phyloP scores from a whole-genome alignment of 2,113 vertebrate species.

The Aspiorhynchus laticeps region DNA sequence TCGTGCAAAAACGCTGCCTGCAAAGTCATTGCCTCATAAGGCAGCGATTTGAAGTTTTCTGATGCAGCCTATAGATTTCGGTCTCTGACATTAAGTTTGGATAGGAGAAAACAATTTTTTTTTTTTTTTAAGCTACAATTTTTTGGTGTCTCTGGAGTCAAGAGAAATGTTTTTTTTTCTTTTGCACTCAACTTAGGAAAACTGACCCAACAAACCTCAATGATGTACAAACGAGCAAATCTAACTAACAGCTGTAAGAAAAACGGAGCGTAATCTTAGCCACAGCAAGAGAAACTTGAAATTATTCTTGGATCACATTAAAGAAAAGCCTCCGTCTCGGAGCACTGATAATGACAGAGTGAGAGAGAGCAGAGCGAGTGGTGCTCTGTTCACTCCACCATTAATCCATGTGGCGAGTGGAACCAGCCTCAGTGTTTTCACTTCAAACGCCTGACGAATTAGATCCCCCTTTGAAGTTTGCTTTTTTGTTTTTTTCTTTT shows the following conservation, averaged over 20 bases:
- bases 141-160: neutral
- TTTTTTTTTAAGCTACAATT: no score
- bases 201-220: neutral
- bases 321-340: neutral
- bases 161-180: no score
- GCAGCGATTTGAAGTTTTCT: no score
- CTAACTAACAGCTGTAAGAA: slow-evolving; percentile 2
- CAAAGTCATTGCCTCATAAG: no score
- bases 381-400: slow-evolving; percentile 41
- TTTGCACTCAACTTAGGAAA: no score
- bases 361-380: slow-evolving; percentile 11
- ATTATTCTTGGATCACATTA: neutral
- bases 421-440: slow-evolving; percentile 55
- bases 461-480: slow-evolving; percentile 56
- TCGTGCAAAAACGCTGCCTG: no score
- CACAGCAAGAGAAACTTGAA: neutral
- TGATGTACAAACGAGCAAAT: neutral
- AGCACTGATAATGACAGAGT: neutral
- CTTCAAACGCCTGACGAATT: slow-evolving; percentile 59
- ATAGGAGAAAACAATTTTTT: neutral
- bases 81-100: neutral
- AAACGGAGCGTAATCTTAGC: neutral
- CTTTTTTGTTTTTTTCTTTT: slow-evolving; percentile 45
- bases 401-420: slow-evolving; percentile 55
- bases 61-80: neutral